Evolutionary conservation across 2,113 vertebrate genomes (phyloP), one percentile per base, ranked within the genome.

Genomic region (Megaceryle maxima): DNA sequence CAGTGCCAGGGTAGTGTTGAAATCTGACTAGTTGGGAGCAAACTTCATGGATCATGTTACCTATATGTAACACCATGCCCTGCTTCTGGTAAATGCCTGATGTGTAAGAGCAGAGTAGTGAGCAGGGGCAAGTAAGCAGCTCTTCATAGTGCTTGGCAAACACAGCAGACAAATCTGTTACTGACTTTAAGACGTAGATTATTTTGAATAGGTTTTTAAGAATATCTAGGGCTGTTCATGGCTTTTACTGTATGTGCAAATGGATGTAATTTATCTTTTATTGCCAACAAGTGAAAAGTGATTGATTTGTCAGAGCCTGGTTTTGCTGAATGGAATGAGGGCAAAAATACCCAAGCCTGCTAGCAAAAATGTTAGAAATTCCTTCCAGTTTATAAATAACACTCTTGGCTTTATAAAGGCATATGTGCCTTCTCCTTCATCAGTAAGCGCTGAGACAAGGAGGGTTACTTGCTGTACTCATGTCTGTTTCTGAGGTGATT

Each of bases 1-100:
- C 19, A 4, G 9, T 46, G 66, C 24, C 14, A 0, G 0, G 29
- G 11, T 62, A 20, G 41, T 69, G 46, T 75, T 0, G 0, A 75
- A 64, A 84, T 37, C 69, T 22, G 48, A 15, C 24, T 79, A 22
- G 79, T 25, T 75, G 60, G 53, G 53, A 92, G 21, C 39, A 64
- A 46, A 39, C 63, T 62, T 81, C 16, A 16, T n/a, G 44, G 28
- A n/a, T 73, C n/a, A n/a, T 44, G 16, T 50, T 53, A 25, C 16
- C 13, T 43, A 0, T 57, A 33, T 91, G 33, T 63, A 60, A 39
- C 24, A 6, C 43, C 3, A 0, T 8, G 35, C 24, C 35, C 64
- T 28, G 28, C 60, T 95, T n/a, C 74, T 83, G 51, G 37, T 26
- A 35, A 53, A 35, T 29, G 24, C 48, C 22, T 55, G 63, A 15